Evolutionary conservation across 2,888 invertebrate genomes (phyloP).

Genomic region (Drosophila dives): DNA sequence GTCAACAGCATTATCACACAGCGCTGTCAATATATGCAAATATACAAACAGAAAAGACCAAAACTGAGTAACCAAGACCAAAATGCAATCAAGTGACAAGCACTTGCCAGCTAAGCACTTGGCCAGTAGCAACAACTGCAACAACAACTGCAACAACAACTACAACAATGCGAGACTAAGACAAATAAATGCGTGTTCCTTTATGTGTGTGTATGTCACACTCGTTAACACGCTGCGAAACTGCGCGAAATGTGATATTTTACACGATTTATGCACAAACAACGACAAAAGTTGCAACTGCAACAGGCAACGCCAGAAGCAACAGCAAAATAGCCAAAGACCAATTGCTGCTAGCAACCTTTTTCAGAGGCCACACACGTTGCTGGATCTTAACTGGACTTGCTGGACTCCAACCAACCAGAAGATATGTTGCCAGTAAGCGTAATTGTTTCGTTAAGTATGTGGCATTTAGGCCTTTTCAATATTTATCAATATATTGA

Average conservation of each 20-base stretch:
- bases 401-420: constrained; percentile 2
- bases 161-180: constrained; percentile 60
- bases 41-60: constrained; percentile 41
- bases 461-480: constrained; percentile 6
- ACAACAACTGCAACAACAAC: constrained; percentile 24
- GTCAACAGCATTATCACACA: constrained; percentile 82
- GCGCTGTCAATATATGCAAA: constrained; percentile 82
- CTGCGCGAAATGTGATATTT: constrained; percentile 85
- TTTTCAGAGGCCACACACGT: constrained; percentile 66
- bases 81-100: constrained; percentile 58
- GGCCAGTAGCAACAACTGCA: constrained; percentile 50
- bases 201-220: constrained; percentile 73
- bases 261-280: constrained; percentile 85
- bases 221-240: constrained; percentile 82
- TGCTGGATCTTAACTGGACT: constrained; percentile 39
- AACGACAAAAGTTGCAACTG: constrained; percentile 77
- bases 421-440: constrained; percentile 15
- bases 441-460: constrained; percentile 54
- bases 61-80: constrained; percentile 47
- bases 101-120: constrained; percentile 58
- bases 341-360: constrained; percentile 40
- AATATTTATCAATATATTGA: background rate
- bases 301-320: constrained; percentile 56
- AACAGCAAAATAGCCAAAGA: constrained; percentile 45
- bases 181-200: constrained; percentile 76